phyloP scores from a whole-genome alignment of 2,888 invertebrate genomes.

The Leptinotarsa tumamoca region DNA sequence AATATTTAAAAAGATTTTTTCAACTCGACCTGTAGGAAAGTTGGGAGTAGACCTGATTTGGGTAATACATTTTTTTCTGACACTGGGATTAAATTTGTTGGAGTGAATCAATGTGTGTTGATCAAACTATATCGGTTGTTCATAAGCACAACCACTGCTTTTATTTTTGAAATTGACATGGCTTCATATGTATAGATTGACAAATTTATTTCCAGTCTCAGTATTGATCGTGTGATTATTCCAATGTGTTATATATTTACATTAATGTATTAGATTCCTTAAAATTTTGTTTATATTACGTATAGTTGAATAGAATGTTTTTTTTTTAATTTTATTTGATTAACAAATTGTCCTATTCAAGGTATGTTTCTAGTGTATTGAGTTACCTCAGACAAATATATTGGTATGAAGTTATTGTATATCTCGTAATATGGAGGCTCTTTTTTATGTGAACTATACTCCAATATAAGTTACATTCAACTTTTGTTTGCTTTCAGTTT shows the following conservation, averaged over 20 bases:
- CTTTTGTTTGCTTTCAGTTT: background rate
- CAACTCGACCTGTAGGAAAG: slow-evolving; percentile 4
- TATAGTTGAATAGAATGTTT: slow-evolving; percentile 29
- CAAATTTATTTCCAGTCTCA: slow-evolving; percentile 34
- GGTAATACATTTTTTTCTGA: slow-evolving; percentile 23
- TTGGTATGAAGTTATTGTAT: slow-evolving; percentile 43
- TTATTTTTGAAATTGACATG: background rate
- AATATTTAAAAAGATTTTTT: slow-evolving; percentile 4
- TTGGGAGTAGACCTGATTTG: slow-evolving; percentile 28
- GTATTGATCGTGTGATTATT: slow-evolving; percentile 51
- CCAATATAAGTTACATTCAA: slow-evolving; percentile 51
- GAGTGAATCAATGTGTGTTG: background rate
- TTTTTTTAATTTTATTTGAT: slow-evolving; percentile 41
- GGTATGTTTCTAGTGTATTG: slow-evolving; percentile 44
- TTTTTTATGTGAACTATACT: slow-evolving; percentile 57
- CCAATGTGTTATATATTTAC: slow-evolving; percentile 48
- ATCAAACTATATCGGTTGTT: background rate
- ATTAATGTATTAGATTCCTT: slow-evolving; percentile 40
- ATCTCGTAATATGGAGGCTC: slow-evolving; percentile 50
- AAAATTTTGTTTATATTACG: slow-evolving; percentile 14
- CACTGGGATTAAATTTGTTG: slow-evolving; percentile 20
- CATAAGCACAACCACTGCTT: background rate
- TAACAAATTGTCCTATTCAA: slow-evolving; percentile 37
- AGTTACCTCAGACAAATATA: slow-evolving; percentile 40
- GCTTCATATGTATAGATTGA: slow-evolving; percentile 2